These are phyloP conservation scores for Excalfactoria chinensis DNA, from an alignment of 2,113 vertebrate genomes.

Conservation along the genomic window DNA sequence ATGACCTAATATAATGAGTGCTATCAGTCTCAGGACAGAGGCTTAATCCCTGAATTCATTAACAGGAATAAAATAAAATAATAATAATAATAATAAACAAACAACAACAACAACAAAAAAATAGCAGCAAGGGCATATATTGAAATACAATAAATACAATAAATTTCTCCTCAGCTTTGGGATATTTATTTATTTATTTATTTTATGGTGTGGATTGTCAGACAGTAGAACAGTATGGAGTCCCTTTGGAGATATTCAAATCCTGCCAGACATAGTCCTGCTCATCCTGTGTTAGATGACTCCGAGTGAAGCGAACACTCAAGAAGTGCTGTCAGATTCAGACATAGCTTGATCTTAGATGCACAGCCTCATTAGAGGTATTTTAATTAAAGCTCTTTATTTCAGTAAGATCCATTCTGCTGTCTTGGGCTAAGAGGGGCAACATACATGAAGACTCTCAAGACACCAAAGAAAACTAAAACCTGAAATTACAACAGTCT, in stretches of 20 bases:
- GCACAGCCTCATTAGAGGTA: neutral
- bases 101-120: too few relatives aligned
- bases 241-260: neutral
- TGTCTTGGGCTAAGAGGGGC: neutral
- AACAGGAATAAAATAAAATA: neutral
- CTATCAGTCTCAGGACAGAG: neutral
- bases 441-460: neutral
- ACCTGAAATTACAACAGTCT: neutral
- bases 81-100: neutral
- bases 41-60: neutral
- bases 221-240: neutral
- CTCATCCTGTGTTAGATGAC: neutral
- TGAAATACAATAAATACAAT: neutral
- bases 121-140: neutral
- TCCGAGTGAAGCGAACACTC: neutral
- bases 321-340: neutral
- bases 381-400: conserved; percentile 24
- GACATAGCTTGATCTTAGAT: neutral
- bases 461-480: neutral
- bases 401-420: neutral
- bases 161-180: neutral
- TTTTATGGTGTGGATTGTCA: neutral
- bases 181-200: neutral
- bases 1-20: neutral
- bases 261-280: neutral